These are phyloP conservation scores for Myanophis thanlyinensis DNA, from an alignment of 2,113 vertebrate species.

Conservation along the genomic window DNA sequence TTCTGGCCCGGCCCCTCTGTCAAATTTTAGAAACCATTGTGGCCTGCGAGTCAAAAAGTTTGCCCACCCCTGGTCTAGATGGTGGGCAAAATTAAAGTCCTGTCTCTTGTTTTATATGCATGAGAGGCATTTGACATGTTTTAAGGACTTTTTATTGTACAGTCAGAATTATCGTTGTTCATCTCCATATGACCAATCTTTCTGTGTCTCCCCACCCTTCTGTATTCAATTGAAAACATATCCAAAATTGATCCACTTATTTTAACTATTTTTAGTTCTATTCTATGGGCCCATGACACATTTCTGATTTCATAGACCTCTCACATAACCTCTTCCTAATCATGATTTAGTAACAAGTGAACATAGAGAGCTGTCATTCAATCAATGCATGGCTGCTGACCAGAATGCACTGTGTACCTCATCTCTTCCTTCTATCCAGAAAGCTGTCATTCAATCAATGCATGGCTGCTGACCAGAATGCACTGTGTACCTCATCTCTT, in stretches of 20 bases:
- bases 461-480: not conserved
- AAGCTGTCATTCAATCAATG: not conserved
- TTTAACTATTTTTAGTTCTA: not conserved
- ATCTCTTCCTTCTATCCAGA: not conserved
- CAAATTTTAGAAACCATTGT: too few species aligned
- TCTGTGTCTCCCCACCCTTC: not conserved
- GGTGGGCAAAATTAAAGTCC: not conserved
- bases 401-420: not conserved
- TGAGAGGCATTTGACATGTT: not conserved
- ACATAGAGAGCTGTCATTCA: not conserved
- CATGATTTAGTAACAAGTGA: not conserved
- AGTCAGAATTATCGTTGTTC: not conserved
- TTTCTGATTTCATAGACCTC: not conserved
- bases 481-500: not conserved
- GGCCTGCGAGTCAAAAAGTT: too few species aligned
- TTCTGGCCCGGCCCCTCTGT: too few species aligned
- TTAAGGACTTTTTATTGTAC: not conserved
- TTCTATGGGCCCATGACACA: not conserved
- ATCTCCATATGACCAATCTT: not conserved
- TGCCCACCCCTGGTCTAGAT: too few species aligned
- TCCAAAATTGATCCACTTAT: not conserved
- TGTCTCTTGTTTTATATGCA: not conserved
- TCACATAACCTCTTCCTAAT: not conserved
- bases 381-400: not conserved
- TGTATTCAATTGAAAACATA: not conserved